These are phyloP conservation scores for Galleria mellonella DNA, from an alignment of 1,140 invertebrate genomes.

Conservation along the genomic window DNA sequence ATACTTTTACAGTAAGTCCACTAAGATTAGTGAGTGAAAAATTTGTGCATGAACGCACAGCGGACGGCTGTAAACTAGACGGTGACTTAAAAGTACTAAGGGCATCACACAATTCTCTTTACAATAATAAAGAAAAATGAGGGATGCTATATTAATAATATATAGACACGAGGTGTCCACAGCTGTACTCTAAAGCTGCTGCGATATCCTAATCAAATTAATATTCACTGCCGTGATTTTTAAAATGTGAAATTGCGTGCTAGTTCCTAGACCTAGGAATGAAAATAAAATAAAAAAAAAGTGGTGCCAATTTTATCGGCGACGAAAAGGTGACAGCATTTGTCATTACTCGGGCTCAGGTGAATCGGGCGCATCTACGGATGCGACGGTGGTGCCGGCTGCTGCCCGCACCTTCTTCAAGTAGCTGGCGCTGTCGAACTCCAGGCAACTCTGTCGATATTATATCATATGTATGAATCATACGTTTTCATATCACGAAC, in stretches of 20 bases:
- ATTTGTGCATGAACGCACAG: conserved; percentile 20
- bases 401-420: conserved; percentile 57
- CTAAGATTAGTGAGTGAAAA: conserved; percentile 41
- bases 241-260: too few relatives aligned
- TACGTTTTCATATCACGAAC: too few relatives aligned
- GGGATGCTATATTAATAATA: too few relatives aligned
- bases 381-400: conserved; percentile 39
- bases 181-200: background rate
- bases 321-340: background rate
- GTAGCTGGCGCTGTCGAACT: conserved; percentile 68
- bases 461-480: conserved; percentile 9
- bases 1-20: conserved; percentile 58
- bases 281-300: too few relatives aligned
- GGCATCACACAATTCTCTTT: background rate
- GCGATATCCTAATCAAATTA: too few relatives aligned
- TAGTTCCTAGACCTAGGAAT: too few relatives aligned
- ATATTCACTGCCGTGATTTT: too few relatives aligned
- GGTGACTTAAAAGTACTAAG: background rate
- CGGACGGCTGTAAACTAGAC: conserved; percentile 20
- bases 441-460: conserved; percentile 62
- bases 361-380: conserved; percentile 58
- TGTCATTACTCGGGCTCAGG: conserved; percentile 55
- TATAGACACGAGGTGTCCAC: background rate
- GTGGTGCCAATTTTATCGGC: too few relatives aligned
- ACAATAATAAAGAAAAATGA: background rate